phyloP scores from a whole-genome alignment of 2,888 invertebrate species.

The Prenolepis imparis region DNA sequence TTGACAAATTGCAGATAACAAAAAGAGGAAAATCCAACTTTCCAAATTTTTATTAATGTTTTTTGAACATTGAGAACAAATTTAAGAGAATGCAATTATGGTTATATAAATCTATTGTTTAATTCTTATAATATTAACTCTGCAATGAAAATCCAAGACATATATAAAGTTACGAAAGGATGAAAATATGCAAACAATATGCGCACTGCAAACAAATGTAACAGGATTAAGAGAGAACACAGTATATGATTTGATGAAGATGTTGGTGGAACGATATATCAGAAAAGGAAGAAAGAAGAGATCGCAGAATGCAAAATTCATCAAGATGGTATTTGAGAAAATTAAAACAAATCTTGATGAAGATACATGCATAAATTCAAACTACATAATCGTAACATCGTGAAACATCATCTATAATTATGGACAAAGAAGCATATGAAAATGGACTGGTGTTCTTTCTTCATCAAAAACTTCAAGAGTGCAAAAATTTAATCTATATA shows the following conservation, averaged over 20 bases:
- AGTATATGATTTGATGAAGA: background rate
- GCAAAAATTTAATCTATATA: constrained; percentile 57
- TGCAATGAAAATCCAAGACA: constrained; percentile 26
- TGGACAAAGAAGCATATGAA: constrained; percentile 10
- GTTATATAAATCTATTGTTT: background rate
- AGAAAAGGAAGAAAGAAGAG: constrained; percentile 40
- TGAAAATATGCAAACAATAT: background rate
- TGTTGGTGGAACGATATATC: background rate
- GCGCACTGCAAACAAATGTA: background rate
- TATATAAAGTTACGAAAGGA: background rate
- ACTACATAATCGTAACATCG: background rate
- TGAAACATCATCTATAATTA: constrained; percentile 1
- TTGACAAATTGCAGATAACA: constrained; percentile 42
- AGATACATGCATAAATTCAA: background rate
- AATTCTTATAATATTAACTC: constrained; percentile 16
- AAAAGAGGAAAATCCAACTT: background rate
- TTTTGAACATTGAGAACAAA: background rate
- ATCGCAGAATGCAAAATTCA: background rate
- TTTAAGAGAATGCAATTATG: background rate
- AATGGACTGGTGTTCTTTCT: constrained; percentile 51
- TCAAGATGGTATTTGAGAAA: background rate
- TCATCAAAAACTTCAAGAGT: constrained; percentile 54
- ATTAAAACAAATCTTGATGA: background rate
- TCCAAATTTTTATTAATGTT: constrained; percentile 11
- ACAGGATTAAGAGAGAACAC: background rate